Percentiles rank a stretch among this genome's conserved stretches.
Conservation (phyloP, 2,888 invertebrate species). For the Fragum sueziense region DNA sequence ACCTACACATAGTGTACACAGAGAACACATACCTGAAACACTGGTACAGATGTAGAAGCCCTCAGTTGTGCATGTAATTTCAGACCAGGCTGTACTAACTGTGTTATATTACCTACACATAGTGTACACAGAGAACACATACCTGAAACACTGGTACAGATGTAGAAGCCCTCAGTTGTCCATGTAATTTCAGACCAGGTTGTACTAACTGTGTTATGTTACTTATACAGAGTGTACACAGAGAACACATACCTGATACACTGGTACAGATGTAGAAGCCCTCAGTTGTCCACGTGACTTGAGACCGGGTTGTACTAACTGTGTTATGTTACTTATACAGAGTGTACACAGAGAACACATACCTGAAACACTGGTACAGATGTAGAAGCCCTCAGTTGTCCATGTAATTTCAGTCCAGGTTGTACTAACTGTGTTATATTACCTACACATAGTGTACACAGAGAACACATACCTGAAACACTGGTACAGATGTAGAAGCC, state of each 20-base stretch:
- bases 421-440: slow-evolving; percentile 76
- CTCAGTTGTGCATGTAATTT: slow-evolving; percentile 72
- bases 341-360: too few relatives aligned
- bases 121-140: too few relatives aligned
- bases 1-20: too few relatives aligned
- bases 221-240: too few relatives aligned
- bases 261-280: slow-evolving; percentile 68
- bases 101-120: slow-evolving; percentile 75
- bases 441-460: too few relatives aligned
- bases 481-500: slow-evolving; percentile 68
- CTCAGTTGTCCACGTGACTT: slow-evolving; percentile 72
- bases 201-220: slow-evolving; percentile 76
- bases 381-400: slow-evolving; percentile 67
- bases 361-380: slow-evolving; percentile 78
- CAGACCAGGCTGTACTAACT: slow-evolving; percentile 75
- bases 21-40: slow-evolving; percentile 77
- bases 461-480: slow-evolving; percentile 77
- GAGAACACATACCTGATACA: slow-evolving; percentile 77
- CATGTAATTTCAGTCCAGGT: slow-evolving; percentile 72
- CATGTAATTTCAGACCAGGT: slow-evolving; percentile 72
- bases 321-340: slow-evolving; percentile 75
- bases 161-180: slow-evolving; percentile 67
- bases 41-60: slow-evolving; percentile 68
- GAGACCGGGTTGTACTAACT: slow-evolving; percentile 76
- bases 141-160: slow-evolving; percentile 78